phyloP scores from a whole-genome alignment of 2,113 vertebrate genomes.

The Antennarius striatus region DNA sequence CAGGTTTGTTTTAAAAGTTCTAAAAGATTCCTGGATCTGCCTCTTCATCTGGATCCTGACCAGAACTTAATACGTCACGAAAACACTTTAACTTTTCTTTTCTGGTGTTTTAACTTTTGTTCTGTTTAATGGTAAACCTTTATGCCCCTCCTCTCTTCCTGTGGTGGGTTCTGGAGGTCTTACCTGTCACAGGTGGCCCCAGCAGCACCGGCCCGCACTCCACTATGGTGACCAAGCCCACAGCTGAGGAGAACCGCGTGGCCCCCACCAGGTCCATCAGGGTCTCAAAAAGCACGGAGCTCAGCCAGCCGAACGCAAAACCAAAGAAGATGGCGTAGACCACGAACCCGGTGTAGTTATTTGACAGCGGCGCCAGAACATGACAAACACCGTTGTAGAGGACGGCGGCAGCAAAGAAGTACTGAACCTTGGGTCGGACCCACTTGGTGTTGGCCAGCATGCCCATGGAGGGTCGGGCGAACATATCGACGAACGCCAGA shows the following conservation, averaged over 20 bases:
- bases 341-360: constrained; percentile 85
- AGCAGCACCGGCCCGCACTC: constrained; percentile 94
- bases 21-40: no score
- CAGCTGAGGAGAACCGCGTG: constrained; percentile 92
- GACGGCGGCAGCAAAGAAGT: constrained; percentile 89
- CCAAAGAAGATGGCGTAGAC: constrained; percentile 93
- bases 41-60: no score
- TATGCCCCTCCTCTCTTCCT: no score
- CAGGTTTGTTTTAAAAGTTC: no score
- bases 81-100: no score
- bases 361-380: constrained; percentile 83
- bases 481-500: constrained; percentile 95
- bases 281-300: constrained; percentile 92
- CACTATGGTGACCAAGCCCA: constrained; percentile 95
- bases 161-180: constrained; percentile 2
- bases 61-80: no score
- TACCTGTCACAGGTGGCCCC: constrained; percentile 93
- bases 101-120: no score
- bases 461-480: constrained; percentile 98
- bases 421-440: constrained; percentile 91
- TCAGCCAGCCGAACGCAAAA: constrained; percentile 96
- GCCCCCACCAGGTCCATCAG: constrained; percentile 96
- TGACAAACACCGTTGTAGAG: constrained; percentile 93
- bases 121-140: no score
- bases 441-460: constrained; percentile 92